These are phyloP conservation scores for Etheostoma perlongum DNA, from an alignment of 2,797 vertebrate species.

Conservation along the genomic window DNA sequence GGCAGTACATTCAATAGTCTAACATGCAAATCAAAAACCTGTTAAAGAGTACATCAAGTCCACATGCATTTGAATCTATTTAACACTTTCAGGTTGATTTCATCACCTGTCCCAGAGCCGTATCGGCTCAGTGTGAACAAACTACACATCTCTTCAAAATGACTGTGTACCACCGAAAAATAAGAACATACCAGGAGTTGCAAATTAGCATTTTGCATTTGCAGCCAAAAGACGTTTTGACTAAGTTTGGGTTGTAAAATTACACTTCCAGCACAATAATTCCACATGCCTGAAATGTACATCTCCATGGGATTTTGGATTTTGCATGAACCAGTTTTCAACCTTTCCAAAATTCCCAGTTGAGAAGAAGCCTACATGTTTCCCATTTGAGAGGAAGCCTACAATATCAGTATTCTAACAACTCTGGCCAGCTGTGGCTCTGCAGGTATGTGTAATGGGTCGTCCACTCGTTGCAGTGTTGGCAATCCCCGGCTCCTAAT, in stretches of 20 bases:
- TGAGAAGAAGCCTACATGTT: not conserved
- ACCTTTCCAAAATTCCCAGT: too few relatives aligned
- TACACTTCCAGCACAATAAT: not conserved
- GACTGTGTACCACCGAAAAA: not conserved
- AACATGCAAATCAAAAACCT: constrained; percentile 1
- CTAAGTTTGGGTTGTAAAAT: not conserved
- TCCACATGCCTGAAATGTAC: not conserved
- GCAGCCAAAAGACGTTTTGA: not conserved
- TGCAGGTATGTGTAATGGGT: not conserved
- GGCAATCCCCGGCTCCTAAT: not conserved
- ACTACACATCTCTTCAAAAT: constrained; percentile 1
- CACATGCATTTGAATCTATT: not conserved
- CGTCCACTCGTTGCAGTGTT: not conserved
- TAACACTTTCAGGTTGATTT: not conserved
- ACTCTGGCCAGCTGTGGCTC: not conserved
- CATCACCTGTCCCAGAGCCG: not conserved
- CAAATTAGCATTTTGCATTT: not conserved
- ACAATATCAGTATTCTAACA: not conserved
- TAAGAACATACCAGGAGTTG: not conserved
- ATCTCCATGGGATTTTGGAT: not conserved
- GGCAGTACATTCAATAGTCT: not conserved
- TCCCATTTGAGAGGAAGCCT: not conserved
- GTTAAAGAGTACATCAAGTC: not conserved
- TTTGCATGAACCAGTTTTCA: not conserved
- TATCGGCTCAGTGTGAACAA: constrained; percentile 10